Evolutionary conservation across 2,888 invertebrate species (phyloP).

Genomic region (Phaonia tiefii): DNA sequence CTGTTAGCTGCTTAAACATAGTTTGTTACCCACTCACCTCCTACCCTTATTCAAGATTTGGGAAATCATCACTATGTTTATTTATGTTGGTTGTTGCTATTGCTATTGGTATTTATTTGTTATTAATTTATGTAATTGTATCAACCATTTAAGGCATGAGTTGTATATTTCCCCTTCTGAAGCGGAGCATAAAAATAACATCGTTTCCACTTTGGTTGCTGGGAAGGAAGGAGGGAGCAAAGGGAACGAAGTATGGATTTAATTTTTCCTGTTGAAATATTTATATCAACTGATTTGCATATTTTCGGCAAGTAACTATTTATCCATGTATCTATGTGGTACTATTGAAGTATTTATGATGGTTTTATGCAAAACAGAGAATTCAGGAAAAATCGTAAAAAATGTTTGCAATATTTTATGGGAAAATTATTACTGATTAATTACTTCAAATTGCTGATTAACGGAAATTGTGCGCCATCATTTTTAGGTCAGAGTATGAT

Average conservation of each 20-base stretch:
- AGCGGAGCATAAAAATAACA: background rate
- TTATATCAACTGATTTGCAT: conserved; percentile 8
- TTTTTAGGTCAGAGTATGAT: no score
- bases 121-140: conserved; percentile 41
- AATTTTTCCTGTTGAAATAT: background rate
- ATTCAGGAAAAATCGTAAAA: no score
- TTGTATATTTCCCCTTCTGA: background rate
- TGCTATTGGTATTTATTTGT: conserved; percentile 48
- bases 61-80: conserved; percentile 31
- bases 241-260: background rate
- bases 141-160: conserved; percentile 27
- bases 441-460: no score
- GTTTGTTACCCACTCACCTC: background rate
- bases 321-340: no score
- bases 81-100: conserved; percentile 7
- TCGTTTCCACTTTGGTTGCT: no score
- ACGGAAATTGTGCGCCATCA: no score
- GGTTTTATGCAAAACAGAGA: background rate
- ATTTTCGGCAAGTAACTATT: conserved; percentile 14
- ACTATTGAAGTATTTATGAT: background rate
- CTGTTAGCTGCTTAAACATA: no score
- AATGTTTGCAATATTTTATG: no score
- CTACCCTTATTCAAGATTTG: conserved; percentile 16
- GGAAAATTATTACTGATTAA: no score
- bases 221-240: no score